Evolutionary conservation across 2,113 vertebrate species (phyloP), one percentile per base, ranked within the genome.

Genomic region (Cyanoramphus novaezelandiae): DNA sequence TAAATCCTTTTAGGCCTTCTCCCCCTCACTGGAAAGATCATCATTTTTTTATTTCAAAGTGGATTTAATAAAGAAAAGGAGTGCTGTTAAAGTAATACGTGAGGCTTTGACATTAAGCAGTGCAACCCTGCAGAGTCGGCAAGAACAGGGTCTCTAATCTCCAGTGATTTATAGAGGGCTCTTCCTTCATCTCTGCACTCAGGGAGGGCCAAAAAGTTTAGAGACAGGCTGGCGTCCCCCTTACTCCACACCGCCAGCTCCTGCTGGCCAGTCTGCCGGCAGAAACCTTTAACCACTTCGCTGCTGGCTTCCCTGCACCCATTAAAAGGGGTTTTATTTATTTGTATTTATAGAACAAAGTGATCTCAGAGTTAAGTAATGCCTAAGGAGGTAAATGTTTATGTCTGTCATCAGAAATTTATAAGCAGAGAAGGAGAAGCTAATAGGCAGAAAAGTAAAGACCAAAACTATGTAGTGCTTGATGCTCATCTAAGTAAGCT

Each of bases 181-280:
- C 98, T 99, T 99, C 98, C 98, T 98, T 98, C 98, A 98, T 99
- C 98, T 99, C 98, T 97, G 98, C 97, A 97, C 98, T 98, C 94
- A 98, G 98, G 98, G 98, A 99, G 98, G 98, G 99, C 98, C 99
- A 98, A 98, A 98, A 98, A 99, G 98, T 98, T 98, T 98, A 98
- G 99, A 99, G 99, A 99, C 99, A 99, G 99, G 86, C 98, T 99
- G 99, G 99, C 99, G 98, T 99, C 99, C 98, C 98, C 98, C 98
- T 94, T 97, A 91, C 98, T 97, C 98, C 97, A 94, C 97, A 96
- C 96, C 97, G 98, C 98, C 98, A 98, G 98, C 98, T 98, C 98
- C 98, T 97, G 98, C 98, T 97, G 98, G 96, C 97, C 98, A 96
- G 97, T 69, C 96, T 96, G 96, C 97, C 93, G 92, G 97, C 97